Evolutionary conservation across 2,113 vertebrate genomes (phyloP).

Genomic region (Chloropsis hardwickii): DNA sequence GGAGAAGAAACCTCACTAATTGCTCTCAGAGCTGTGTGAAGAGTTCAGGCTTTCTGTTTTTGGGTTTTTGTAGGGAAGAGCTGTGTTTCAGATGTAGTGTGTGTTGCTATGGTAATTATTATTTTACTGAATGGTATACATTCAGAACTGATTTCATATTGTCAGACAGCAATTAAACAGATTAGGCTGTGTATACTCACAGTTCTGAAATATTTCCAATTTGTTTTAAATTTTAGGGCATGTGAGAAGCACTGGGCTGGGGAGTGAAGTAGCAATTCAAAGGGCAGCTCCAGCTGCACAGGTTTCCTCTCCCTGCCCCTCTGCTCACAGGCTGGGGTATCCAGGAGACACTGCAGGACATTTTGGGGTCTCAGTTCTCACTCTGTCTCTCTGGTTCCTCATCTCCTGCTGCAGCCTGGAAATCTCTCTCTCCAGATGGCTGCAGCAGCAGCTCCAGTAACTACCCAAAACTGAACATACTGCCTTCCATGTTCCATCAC

Average conservation of each 20-base stretch:
- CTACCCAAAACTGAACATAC: neutral
- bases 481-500: neutral
- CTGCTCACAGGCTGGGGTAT: neutral
- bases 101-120: conserved; percentile 75
- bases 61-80: conserved; percentile 34
- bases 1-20: conserved; percentile 50
- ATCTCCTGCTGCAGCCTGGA: neutral
- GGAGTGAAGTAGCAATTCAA: neutral
- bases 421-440: neutral
- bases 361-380: neutral
- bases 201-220: conserved; percentile 18
- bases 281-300: neutral
- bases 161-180: conserved; percentile 66
- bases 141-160: conserved; percentile 66
- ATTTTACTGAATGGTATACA: conserved; percentile 67
- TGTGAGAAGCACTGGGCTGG: neutral
- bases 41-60: conserved; percentile 56
- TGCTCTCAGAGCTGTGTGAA: conserved; percentile 41
- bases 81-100: conserved; percentile 43
- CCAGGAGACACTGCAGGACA: neutral
- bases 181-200: conserved; percentile 56
- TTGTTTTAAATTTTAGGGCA: conserved; percentile 31
- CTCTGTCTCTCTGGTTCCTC: neutral
- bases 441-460: neutral
- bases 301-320: neutral